Conservation (phyloP, 1,140 invertebrate genomes). For the Drosophila sturtevanti region DNA sequence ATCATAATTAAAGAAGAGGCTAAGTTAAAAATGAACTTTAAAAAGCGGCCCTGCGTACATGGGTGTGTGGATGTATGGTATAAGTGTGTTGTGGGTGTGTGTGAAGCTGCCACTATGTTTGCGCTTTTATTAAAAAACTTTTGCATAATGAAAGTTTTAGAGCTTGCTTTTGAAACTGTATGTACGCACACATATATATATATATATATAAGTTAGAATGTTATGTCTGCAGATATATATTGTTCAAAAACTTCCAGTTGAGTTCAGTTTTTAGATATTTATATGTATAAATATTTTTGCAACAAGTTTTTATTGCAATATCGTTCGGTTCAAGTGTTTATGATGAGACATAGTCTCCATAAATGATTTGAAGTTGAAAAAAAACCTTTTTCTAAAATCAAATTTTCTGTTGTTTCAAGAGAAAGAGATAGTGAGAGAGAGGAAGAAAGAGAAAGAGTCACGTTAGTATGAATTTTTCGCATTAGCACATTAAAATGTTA, state of each 20-base stretch:
- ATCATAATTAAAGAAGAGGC: too few species aligned
- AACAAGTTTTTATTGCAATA: conserved; percentile 44
- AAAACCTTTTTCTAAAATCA: not conserved
- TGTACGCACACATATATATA: not conserved
- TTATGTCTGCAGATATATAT: conserved; percentile 29
- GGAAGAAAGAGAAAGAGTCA: too few species aligned
- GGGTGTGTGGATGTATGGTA: conserved; percentile 29
- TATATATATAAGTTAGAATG: not conserved
- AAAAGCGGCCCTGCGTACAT: conserved; percentile 36
- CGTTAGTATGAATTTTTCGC: not conserved
- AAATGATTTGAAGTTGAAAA: not conserved
- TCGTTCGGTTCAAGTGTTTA: conserved; percentile 43
- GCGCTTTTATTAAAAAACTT: conserved; percentile 79
- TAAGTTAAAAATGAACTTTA: conserved; percentile 9
- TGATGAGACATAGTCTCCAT: conserved; percentile 1
- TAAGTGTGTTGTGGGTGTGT: conserved; percentile 16
- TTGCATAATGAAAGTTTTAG: conserved; percentile 76
- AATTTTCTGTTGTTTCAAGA: not conserved
- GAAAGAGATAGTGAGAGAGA: not conserved
- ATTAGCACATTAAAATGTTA: conserved; percentile 16
- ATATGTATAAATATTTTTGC: conserved; percentile 64
- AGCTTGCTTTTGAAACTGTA: conserved; percentile 64
- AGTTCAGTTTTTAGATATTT: conserved; percentile 56
- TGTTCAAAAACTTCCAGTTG: conserved; percentile 47
- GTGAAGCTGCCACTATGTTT: conserved; percentile 56